A percentile compares a stretch with the other conserved stretches of the same genome.
These are phyloP conservation scores for Stenodema calcarata DNA, from an alignment of 2,888 invertebrate genomes.

Conservation along the genomic window DNA sequence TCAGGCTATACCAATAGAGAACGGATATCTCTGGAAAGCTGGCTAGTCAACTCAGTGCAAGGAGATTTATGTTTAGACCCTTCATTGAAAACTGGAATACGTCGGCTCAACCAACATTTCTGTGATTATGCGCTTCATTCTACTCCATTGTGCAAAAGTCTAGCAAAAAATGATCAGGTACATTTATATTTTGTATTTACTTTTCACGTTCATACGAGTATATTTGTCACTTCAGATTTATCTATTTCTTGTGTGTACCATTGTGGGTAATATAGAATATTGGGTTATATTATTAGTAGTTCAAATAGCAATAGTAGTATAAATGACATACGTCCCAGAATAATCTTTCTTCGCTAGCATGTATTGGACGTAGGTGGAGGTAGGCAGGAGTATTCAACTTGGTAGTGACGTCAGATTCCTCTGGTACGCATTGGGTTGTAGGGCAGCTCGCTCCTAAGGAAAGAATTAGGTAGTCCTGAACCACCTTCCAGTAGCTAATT, in stretches of 20 bases:
- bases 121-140: constrained; percentile 73
- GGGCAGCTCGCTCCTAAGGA: no score
- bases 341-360: no score
- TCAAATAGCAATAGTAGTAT: no score
- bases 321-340: no score
- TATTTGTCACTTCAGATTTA: neutral
- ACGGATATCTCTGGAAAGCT: constrained; percentile 79
- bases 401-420: no score
- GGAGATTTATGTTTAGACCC: constrained; percentile 90
- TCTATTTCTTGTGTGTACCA: neutral
- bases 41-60: constrained; percentile 82
- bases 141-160: constrained; percentile 68
- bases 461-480: no score
- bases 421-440: no score
- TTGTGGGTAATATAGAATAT: no score
- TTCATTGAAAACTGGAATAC: constrained; percentile 78
- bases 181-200: neutral
- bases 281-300: no score
- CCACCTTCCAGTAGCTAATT: no score
- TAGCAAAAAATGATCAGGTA: constrained; percentile 11
- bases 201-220: neutral
- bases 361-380: no score
- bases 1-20: constrained; percentile 77
- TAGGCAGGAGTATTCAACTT: no score
- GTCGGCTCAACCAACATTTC: constrained; percentile 67